These are phyloP conservation scores for Chydorus sphaericus DNA, from an alignment of 2,888 invertebrate genomes.

Conservation along the genomic window DNA sequence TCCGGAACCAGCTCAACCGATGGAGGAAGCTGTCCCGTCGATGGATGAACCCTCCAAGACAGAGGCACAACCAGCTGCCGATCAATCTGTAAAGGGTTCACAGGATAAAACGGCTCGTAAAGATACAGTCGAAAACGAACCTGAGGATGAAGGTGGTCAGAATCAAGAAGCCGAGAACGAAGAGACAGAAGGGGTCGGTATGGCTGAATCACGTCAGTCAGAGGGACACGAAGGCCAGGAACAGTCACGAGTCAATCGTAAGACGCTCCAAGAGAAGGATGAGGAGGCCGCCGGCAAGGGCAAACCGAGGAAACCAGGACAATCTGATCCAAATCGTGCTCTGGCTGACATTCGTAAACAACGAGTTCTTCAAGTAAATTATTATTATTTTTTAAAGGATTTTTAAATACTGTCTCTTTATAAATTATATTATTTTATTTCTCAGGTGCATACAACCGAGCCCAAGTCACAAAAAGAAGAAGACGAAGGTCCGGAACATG, in stretches of 20 bases:
- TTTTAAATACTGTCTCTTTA: background rate
- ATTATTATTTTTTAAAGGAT: background rate
- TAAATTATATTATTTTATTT: background rate
- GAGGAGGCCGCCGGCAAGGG: conserved; percentile 13
- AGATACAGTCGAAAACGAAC: conserved; percentile 24
- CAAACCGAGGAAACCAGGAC: conserved; percentile 43
- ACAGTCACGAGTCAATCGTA: conserved; percentile 7
- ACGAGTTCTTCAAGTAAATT: background rate
- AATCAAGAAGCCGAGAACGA: conserved; percentile 22
- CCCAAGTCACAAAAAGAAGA: conserved; percentile 17
- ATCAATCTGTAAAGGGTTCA: conserved; percentile 18
- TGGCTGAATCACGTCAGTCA: conserved; percentile 29
- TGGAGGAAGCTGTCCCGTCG: conserved; percentile 16
- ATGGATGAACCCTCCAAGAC: conserved; percentile 19
- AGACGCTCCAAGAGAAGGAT: conserved; percentile 17
- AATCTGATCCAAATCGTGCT: conserved; percentile 55
- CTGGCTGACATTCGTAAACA: conserved; percentile 26
- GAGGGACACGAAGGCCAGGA: conserved; percentile 28
- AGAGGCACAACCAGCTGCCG: conserved; percentile 19
- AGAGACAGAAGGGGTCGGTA: conserved; percentile 29
- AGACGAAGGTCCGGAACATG: conserved; percentile 20
- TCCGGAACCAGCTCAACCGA: conserved; percentile 4
- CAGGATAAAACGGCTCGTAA: conserved; percentile 17
- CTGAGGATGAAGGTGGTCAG: conserved; percentile 34
- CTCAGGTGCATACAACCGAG: conserved; percentile 3